Conservation (phyloP, 37 sponge, comb jelly and placozoan genomes). For the Aphrocallistes beatrix region DNA sequence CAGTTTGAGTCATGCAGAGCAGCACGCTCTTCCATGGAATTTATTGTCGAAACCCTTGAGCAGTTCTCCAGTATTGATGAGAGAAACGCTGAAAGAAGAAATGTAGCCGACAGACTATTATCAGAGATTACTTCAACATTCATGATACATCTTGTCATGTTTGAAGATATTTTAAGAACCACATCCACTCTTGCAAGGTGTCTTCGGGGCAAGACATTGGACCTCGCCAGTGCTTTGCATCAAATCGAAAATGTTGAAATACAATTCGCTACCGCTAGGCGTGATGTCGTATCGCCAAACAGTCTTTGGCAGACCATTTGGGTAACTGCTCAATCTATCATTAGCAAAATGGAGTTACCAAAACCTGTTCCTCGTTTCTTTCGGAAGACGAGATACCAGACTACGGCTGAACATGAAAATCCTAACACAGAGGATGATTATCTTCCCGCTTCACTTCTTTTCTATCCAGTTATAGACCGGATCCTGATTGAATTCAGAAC, state of each 20-base stretch:
- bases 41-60: background rate
- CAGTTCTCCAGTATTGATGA: background rate
- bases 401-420: background rate
- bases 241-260: background rate
- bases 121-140: background rate
- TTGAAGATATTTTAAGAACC: background rate
- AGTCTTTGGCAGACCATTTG: background rate
- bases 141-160: background rate
- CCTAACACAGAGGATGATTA: background rate
- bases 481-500: background rate
- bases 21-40: background rate
- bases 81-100: background rate
- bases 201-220: background rate
- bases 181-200: background rate
- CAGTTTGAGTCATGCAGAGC: background rate
- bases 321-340: background rate
- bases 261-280: background rate
- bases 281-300: background rate
- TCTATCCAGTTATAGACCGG: background rate
- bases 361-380: background rate
- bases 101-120: background rate
- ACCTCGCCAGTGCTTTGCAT: background rate
- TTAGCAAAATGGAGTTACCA: background rate
- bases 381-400: background rate
- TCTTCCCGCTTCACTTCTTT: background rate